phyloP scores from a whole-genome alignment of 2,113 vertebrate species.

The Sorex fumeus region DNA sequence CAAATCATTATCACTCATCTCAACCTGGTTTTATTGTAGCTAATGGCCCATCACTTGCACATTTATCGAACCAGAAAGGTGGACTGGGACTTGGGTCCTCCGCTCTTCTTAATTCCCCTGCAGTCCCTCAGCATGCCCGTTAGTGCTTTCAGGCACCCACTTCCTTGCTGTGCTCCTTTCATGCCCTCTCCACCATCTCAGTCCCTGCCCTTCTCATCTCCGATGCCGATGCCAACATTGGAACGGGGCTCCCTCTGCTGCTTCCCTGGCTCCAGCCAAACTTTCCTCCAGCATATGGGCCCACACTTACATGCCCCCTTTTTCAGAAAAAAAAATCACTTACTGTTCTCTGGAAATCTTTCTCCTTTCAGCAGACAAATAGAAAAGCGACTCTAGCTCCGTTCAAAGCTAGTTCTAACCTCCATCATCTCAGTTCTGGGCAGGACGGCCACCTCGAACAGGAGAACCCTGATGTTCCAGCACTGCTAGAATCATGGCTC shows the following conservation, averaged over 20 bases:
- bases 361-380: too few relatives aligned
- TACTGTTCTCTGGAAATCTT: too few relatives aligned
- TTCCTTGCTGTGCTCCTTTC: slow-evolving; percentile 15
- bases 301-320: too few relatives aligned
- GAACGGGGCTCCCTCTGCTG: not conserved
- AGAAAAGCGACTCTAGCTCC: too few relatives aligned
- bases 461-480: too few relatives aligned
- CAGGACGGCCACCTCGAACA: too few relatives aligned
- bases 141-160: not conserved
- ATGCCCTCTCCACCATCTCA: not conserved
- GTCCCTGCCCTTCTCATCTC: not conserved
- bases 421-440: not conserved
- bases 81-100: not conserved
- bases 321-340: too few relatives aligned
- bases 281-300: not conserved
- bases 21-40: not conserved
- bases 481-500: too few relatives aligned
- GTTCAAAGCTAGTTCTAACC: not conserved
- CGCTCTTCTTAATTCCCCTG: not conserved
- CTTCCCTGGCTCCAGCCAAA: not conserved
- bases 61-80: not conserved
- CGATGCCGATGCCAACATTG: too few relatives aligned
- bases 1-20: not conserved
- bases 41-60: not conserved
- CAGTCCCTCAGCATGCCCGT: not conserved